Base-by-base conservation (phyloP, 1,140 invertebrate species). In the Cydia splendana region DNA sequence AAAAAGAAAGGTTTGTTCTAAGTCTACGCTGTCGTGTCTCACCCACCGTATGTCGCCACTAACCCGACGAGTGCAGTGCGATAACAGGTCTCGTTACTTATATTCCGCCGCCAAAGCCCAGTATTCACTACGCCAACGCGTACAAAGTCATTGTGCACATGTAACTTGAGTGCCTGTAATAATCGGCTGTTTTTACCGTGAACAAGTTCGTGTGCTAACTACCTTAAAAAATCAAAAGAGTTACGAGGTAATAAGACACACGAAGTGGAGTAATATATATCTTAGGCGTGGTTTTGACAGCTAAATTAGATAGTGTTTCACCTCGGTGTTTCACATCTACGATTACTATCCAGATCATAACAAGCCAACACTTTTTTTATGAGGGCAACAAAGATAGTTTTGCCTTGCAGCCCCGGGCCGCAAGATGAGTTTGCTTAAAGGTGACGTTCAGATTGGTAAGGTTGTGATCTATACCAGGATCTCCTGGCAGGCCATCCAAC, bases 1-100 rank as follows among this genome's bases (percentile, higher is more conserved):
- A 94, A 94, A 90, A 94, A 94, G 89, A 94, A 94, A 92, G 93
- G 93, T 91, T 93, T 94, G 90, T 94, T 94, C 82, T 94, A 94
- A 91, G 82, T 67, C 79, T 79, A 82, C 81, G 80, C 74, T 82
- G 81, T 83, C 87, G 88, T 86, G 84, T 80, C 82, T 84, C 87
- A 87, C 88, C 90, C 89, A 91, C 89, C 91, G 87, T 88, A 81
- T 84, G 78, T 82, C 82, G 90, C 38, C 69, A 71, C 76, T 74
- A 30, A 71, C 80, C 57, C 57, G 65, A 62, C 57, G 57, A 57
- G 53, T 57, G 57, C 57, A 62, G 57, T 62, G 57, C 57, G 57
- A 62, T 20, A 24, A 62, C 57, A 24, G 18, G 18, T 53, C 57
- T 20, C 6, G 15, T 12, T 62, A 10, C 53, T 18, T n/a, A 24